These are phyloP conservation scores for Mythimna lalbum DNA, from an alignment of 2,888 invertebrate species.

Conservation along the genomic window DNA sequence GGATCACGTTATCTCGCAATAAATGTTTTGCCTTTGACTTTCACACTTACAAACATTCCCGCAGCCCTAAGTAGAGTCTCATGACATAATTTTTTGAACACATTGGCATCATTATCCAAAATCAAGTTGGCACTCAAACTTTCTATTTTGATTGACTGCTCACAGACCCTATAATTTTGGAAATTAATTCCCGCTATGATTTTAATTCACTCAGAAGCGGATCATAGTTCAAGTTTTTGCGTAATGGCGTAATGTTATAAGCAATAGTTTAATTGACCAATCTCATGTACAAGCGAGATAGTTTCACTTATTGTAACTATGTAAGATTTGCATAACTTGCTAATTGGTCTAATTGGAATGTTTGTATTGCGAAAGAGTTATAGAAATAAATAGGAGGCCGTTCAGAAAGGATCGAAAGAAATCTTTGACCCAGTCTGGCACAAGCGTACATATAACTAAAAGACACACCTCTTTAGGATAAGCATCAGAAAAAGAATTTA, in stretches of 20 bases:
- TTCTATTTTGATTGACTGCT: constrained; percentile 76
- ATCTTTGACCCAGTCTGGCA: not conserved
- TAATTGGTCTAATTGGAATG: constrained; percentile 58
- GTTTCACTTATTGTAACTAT: constrained; percentile 67
- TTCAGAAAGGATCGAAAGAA: not conserved
- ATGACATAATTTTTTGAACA: constrained; percentile 2
- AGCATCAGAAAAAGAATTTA: not conserved
- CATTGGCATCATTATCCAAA: constrained; percentile 43
- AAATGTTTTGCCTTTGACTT: too few relatives aligned
- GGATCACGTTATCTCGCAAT: too few relatives aligned
- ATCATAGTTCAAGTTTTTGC: constrained; percentile 78
- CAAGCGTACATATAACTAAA: not conserved
- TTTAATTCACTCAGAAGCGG: constrained; percentile 74
- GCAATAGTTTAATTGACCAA: constrained; percentile 75
- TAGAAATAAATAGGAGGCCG: not conserved
- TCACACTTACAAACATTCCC: too few relatives aligned
- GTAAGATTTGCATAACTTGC: constrained; percentile 61
- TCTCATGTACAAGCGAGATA: constrained; percentile 58
- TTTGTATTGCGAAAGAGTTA: constrained; percentile 51
- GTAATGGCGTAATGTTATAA: constrained; percentile 72
- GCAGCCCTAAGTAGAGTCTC: not conserved
- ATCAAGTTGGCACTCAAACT: constrained; percentile 65
- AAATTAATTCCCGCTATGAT: constrained; percentile 76
- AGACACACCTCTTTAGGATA: not conserved
- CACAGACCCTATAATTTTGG: constrained; percentile 71